Base-by-base conservation (phyloP, 1,140 invertebrate species). In the Aphaenogaster floridana region DNA sequence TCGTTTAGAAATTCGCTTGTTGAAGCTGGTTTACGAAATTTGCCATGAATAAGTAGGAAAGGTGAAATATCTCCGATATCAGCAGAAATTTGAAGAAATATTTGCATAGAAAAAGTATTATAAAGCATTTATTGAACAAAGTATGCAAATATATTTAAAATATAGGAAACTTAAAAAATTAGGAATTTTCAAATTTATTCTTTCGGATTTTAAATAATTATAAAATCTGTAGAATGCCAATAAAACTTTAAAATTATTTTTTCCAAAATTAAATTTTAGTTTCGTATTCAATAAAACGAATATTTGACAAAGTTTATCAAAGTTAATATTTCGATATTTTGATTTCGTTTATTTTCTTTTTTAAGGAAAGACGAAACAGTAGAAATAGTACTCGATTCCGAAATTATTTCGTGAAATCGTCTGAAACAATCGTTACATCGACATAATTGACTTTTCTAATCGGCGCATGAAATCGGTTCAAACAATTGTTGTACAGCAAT, bases 221-320 rank as follows among this genome's bases (percentile, higher is more conserved):
- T 9, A 52, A 17, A 9, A 50, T 52, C 11, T 50, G 52, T 52
- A 17, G 21, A 17, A 9, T 28, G 13, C 7, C 3, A 13, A 28
- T 9, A 74, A 34, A 74, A 39, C 15, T 74, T 54, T 54, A 7
- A 74, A 74, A 74, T 54, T 13, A 17, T 17, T 13, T 57, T 74
- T 57, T 15, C 7, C 11, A 48, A 48, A 69, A 50, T 48, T 28
- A 28, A 45, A 39, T 68, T 45, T 68, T 11, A 68, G 15, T 21
- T 68, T 68, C 8, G 8, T 15, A 64, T 11, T 21, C 9, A 68
- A 13, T 21, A 36, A 68, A 48, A 68, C 3, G 57, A 8, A 45
- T 45, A 45, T 34, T 61, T 61, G 28, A n/a, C 8, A 59, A 61
- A 28, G 28, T 28, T 45, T 45, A 45, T 45, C 42, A 45, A 45